Evolutionary conservation across 1,140 invertebrate genomes (phyloP), one percentile per base, ranked within the genome.

Genomic region (Pomacea maculata): DNA sequence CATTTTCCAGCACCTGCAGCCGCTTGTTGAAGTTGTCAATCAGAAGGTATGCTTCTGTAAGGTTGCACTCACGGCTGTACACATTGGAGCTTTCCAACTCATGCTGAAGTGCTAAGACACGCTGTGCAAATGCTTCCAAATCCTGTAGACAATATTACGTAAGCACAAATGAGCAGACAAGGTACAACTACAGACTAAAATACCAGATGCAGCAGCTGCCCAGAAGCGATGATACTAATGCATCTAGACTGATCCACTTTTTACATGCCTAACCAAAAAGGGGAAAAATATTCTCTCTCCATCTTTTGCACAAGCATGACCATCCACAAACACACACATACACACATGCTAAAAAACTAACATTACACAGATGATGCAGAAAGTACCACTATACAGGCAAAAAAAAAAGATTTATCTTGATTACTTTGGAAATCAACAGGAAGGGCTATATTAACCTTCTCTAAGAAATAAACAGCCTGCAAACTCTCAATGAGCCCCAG

Each of bases 11-110:
- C 5, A 88, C 82, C 1, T 83, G 83, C 25, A 91, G 87, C 34
- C 86, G 81, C 78, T 87, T 87, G 61, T 84, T 85, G 82, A 90
- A 91, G 70, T 83, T 84, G 72, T 90, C 88, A 19, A 91, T 89
- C n/a, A 86, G 86, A 14, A 81, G 79, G 87, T 87, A 88, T 52
- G 90, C 89, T 65, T 88, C 86, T 61, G 73, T 81, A 21, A 91
- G 86, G 65, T 82, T 84, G 82, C 87, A 91, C 8, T 90, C 88
- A 21, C 87, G 81, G 55, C 88, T 87, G 82, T 89, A 91, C 7
- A 90, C 86, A 71, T 89, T 85, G 21, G 87, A 90, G 55, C 86
- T 89, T 68, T 89, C 85, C 63, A 91, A 76, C 71, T 91, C 89
- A 54, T 85, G 82, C 73, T 87, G 81, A 71, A 91, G 81, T 3